Percentiles rank a stretch among this genome's conserved stretches.
phyloP scores from a whole-genome alignment of 2,113 vertebrate genomes.

The Perca fluviatilis region DNA sequence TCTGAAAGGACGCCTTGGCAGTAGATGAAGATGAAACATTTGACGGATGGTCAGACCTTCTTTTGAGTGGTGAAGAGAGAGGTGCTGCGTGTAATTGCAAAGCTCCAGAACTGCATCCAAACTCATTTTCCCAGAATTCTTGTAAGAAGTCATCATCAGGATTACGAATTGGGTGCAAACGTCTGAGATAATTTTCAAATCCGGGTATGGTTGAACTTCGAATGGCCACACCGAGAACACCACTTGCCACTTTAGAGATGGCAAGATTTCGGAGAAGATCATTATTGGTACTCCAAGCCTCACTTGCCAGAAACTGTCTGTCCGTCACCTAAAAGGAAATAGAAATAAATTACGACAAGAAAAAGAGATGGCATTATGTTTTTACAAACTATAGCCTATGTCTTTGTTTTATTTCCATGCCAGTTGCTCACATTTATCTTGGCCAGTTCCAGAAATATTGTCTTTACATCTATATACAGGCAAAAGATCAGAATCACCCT shows the following conservation, averaged over 20 bases:
- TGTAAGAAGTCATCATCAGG: slow-evolving; percentile 66
- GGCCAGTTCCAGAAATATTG: slow-evolving; percentile 73
- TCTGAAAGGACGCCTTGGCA: neutral
- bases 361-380: neutral
- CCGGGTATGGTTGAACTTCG: slow-evolving; percentile 76
- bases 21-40: slow-evolving; percentile 25
- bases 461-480: slow-evolving; percentile 73
- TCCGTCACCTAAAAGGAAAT: slow-evolving; percentile 66
- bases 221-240: slow-evolving; percentile 81
- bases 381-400: neutral
- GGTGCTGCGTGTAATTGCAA: neutral
- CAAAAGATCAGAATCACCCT: slow-evolving; percentile 80
- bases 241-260: slow-evolving; percentile 62
- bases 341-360: neutral
- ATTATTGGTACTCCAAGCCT: slow-evolving; percentile 81
- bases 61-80: neutral
- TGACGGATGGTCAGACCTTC: neutral
- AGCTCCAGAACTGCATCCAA: slow-evolving; percentile 63
- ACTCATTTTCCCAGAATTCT: slow-evolving; percentile 77
- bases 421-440: slow-evolving; percentile 68
- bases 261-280: slow-evolving; percentile 63
- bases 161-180: slow-evolving; percentile 63
- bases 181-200: slow-evolving; percentile 70
- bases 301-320: slow-evolving; percentile 82
- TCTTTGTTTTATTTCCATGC: neutral